Percentiles rank a stretch among this genome's conserved stretches.
Conservation (phyloP, 2,797 vertebrate genomes). For the Myotis findleyi region DNA sequence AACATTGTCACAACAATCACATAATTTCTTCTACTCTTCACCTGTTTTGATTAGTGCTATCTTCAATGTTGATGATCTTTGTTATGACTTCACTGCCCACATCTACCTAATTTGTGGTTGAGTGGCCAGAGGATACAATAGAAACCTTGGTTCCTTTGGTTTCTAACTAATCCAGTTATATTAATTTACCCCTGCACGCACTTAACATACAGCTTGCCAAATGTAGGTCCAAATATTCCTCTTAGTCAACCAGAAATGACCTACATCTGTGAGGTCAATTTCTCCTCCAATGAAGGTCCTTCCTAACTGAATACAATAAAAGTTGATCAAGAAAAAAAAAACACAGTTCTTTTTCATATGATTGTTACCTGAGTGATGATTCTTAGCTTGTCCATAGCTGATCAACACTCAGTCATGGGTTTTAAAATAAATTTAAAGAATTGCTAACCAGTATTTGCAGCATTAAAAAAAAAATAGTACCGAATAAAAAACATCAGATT, state of each 20-base stretch:
- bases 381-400: neutral
- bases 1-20: neutral
- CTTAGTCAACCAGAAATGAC: neutral
- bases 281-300: neutral
- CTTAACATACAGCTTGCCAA: neutral
- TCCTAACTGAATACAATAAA: neutral
- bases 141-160: slow-evolving; percentile 40
- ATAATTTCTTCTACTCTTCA: slow-evolving; percentile 15
- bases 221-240: slow-evolving; percentile 6
- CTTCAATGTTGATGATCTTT: neutral
- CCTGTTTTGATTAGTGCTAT: neutral
- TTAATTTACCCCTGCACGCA: slow-evolving; percentile 35
- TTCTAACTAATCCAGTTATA: neutral
- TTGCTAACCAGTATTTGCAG: neutral
- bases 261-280: neutral
- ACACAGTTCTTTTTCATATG: neutral
- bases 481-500: neutral
- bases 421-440: neutral
- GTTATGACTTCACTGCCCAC: neutral
- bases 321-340: neutral
- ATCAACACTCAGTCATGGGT: neutral
- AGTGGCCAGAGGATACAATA: neutral
- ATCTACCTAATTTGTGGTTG: neutral
- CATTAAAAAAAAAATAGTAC: neutral
- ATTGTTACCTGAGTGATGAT: neutral